These are phyloP conservation scores for Pollachius pollachius DNA, from an alignment of 2,113 vertebrate genomes.

Conservation along the genomic window DNA sequence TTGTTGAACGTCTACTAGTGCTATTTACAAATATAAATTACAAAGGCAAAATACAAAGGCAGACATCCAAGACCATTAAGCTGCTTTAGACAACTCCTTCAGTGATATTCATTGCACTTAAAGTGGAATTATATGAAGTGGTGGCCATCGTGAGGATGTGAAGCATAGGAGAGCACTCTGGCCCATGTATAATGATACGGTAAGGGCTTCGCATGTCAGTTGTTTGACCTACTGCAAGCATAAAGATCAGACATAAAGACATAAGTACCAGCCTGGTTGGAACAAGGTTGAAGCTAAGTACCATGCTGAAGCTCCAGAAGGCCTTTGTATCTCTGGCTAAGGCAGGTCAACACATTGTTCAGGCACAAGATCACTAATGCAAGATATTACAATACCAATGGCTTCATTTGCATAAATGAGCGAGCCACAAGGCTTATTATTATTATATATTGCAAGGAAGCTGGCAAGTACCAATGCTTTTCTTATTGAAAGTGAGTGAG, in stretches of 20 bases:
- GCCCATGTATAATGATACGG: slow-evolving; percentile 1
- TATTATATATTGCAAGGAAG: too few relatives aligned
- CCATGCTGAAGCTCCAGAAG: neutral
- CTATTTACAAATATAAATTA: slow-evolving; percentile 14
- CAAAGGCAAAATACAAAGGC: too few relatives aligned
- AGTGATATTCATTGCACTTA: slow-evolving; percentile 3
- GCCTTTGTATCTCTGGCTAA: neutral
- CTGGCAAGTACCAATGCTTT: too few relatives aligned
- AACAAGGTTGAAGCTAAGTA: neutral
- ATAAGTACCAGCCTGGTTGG: neutral
- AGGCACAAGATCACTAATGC: too few relatives aligned
- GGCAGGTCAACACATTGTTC: neutral
- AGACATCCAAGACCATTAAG: neutral
- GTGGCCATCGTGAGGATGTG: neutral
- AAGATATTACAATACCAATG: neutral
- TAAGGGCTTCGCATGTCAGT: slow-evolving; percentile 8
- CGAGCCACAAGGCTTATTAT: neutral
- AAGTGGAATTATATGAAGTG: slow-evolving; percentile 4
- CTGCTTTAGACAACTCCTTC: neutral
- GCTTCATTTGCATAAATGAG: slow-evolving; percentile 2
- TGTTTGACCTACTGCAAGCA: slow-evolving; percentile 13
- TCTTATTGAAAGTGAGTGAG: too few relatives aligned
- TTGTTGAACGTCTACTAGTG: slow-evolving; percentile 9
- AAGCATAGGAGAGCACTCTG: slow-evolving; percentile 4
- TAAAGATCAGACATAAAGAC: neutral